Evolutionary conservation across 2,797 vertebrate genomes (phyloP).

Genomic region (Yasuhikotakia modesta): DNA sequence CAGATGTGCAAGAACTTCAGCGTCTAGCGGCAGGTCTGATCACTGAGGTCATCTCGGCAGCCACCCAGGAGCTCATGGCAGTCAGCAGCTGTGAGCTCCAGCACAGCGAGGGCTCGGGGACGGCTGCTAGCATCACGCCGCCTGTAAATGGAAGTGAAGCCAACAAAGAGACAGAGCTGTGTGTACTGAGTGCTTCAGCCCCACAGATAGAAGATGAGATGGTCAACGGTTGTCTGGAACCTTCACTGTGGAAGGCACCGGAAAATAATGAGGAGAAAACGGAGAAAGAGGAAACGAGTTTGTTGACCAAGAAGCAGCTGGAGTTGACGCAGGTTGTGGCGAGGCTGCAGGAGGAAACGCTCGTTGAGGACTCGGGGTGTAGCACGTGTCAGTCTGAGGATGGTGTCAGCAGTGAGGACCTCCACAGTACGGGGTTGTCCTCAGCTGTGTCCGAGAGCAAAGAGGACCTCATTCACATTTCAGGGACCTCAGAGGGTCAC

Average conservation of each 20-base stretch:
- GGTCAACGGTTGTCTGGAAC: slow-evolving; percentile 65
- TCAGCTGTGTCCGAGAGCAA: slow-evolving; percentile 59
- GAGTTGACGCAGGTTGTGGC: slow-evolving; percentile 53
- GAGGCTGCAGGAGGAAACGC: slow-evolving; percentile 61
- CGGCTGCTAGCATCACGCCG: slow-evolving; percentile 44
- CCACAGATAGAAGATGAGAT: slow-evolving; percentile 57
- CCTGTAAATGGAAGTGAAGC: slow-evolving; percentile 58
- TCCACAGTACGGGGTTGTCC: slow-evolving; percentile 65
- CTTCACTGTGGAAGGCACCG: slow-evolving; percentile 60
- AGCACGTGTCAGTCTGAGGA: slow-evolving; percentile 76
- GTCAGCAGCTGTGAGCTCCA: slow-evolving; percentile 61
- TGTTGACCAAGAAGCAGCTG: slow-evolving; percentile 51
- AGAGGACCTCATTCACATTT: slow-evolving; percentile 72
- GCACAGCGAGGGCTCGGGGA: slow-evolving; percentile 33
- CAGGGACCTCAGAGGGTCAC: slow-evolving; percentile 63
- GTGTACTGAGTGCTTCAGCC: slow-evolving; percentile 29
- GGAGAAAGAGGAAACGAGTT: slow-evolving; percentile 29
- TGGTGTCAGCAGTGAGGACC: slow-evolving; percentile 71
- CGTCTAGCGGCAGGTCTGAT: slow-evolving; percentile 86
- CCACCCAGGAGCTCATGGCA: slow-evolving; percentile 83
- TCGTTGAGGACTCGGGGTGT: slow-evolving; percentile 78
- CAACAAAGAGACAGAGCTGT: slow-evolving; percentile 21
- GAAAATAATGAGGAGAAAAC: slow-evolving; percentile 34
- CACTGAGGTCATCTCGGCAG: slow-evolving; percentile 88
- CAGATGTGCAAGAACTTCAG: slow-evolving; percentile 75